Conservation (phyloP, 2,113 vertebrate species). For the Megaptera novaeangliae region DNA sequence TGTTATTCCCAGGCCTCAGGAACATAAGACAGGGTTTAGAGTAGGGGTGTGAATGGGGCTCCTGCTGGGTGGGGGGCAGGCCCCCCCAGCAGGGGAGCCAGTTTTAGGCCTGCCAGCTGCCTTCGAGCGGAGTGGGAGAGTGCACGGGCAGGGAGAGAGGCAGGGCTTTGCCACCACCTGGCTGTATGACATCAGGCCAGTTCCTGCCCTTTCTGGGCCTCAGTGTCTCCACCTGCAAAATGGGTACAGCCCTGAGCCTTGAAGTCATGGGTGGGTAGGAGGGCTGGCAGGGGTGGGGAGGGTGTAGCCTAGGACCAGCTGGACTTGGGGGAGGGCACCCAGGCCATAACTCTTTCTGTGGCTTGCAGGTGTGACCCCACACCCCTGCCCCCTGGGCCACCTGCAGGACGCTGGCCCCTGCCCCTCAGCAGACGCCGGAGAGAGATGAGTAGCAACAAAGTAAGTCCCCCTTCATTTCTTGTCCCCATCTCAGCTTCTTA, state of each 20-base stretch:
- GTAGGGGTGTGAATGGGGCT: not conserved
- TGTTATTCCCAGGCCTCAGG: not conserved
- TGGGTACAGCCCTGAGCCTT: not conserved
- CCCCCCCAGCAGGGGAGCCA: not conserved
- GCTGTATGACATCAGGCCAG: not conserved
- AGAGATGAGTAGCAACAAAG: constrained; percentile 83
- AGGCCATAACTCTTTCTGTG: constrained; percentile 33
- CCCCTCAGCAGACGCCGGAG: constrained; percentile 41
- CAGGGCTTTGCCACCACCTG: not conserved
- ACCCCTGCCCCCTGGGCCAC: constrained; percentile 35
- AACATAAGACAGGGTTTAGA: not conserved
- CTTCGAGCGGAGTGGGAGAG: not conserved
- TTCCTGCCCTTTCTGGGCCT: not conserved
- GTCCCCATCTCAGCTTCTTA: not conserved
- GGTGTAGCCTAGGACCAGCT: not conserved
- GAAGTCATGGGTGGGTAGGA: not conserved
- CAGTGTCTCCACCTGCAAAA: not conserved
- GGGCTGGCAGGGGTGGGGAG: not conserved
- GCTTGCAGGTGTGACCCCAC: constrained; percentile 69
- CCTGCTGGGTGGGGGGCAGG: not conserved
- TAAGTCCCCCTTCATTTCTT: constrained; percentile 63
- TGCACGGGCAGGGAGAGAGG: not conserved
- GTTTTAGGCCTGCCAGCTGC: not conserved
- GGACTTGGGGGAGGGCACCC: not conserved
- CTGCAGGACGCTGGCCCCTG: not conserved